These are phyloP conservation scores for Trachelus iudaicus DNA, from an alignment of 2,888 invertebrate species.

Conservation along the genomic window DNA sequence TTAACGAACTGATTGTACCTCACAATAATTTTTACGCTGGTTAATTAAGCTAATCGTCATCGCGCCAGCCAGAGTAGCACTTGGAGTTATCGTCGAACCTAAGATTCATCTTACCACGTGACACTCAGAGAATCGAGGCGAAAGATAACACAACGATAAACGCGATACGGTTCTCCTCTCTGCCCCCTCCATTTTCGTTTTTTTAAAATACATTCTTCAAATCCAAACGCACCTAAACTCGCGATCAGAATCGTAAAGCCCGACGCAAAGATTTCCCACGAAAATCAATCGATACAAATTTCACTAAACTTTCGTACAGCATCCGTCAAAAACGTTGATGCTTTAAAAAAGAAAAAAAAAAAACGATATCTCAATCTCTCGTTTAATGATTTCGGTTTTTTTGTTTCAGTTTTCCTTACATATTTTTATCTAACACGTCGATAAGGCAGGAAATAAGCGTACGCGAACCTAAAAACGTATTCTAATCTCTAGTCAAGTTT, in stretches of 20 bases:
- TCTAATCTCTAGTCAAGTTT: background rate
- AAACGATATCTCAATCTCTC: background rate
- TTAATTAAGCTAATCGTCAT: background rate
- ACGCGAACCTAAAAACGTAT: background rate
- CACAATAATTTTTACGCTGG: background rate
- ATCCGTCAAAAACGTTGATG: background rate
- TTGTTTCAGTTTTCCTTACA: background rate
- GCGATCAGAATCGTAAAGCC: background rate
- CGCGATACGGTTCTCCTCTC: background rate
- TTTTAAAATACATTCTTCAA: background rate
- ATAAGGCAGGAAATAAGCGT: background rate
- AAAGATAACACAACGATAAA: background rate
- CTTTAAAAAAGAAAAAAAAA: background rate
- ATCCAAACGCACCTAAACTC: background rate
- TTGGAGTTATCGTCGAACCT: background rate
- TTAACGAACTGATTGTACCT: background rate
- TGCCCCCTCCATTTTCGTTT: background rate
- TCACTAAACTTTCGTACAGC: background rate
- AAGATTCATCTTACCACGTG: background rate
- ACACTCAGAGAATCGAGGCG: background rate
- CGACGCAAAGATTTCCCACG: background rate
- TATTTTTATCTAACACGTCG: background rate
- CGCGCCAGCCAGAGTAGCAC: background rate
- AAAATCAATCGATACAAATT: background rate
- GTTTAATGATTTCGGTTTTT: background rate